These are phyloP conservation scores for Sebastes taczanowskii DNA, from an alignment of 2,797 vertebrate genomes.

Conservation along the genomic window DNA sequence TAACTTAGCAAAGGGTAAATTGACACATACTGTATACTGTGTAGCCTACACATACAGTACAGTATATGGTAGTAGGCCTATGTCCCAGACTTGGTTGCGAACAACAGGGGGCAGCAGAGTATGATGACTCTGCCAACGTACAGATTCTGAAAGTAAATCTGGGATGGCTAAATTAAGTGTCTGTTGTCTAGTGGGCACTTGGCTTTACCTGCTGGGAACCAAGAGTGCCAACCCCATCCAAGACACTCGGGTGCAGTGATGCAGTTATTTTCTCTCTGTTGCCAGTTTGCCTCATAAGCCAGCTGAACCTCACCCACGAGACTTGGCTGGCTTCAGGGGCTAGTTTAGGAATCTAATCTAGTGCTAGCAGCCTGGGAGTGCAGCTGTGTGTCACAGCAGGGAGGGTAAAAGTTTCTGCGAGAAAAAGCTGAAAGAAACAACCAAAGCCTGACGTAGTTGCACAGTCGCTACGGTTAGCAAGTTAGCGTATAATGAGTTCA, in stretches of 20 bases:
- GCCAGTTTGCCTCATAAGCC: slow-evolving; percentile 2
- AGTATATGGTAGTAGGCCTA: background rate
- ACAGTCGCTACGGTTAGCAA: no score
- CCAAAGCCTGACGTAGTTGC: background rate
- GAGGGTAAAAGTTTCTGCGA: background rate
- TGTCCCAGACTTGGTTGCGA: background rate
- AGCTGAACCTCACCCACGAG: slow-evolving; percentile 1
- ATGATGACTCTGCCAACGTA: background rate
- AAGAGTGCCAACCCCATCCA: background rate
- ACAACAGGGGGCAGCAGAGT: background rate
- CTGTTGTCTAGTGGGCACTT: slow-evolving; percentile 14
- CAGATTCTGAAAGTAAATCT: background rate
- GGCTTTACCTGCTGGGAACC: background rate
- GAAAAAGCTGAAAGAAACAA: background rate
- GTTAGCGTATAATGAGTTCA: no score
- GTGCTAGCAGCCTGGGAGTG: background rate
- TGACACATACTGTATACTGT: background rate
- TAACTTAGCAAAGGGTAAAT: background rate
- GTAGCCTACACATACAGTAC: no score
- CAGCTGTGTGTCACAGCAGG: slow-evolving; percentile 8
- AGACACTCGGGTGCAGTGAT: background rate
- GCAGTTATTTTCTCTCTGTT: slow-evolving; percentile 15
- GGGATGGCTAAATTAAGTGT: background rate
- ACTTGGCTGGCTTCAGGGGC: background rate
- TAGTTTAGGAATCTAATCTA: background rate